phyloP scores from a whole-genome alignment of 2,888 invertebrate species.

The Margaritifera margaritifera region DNA sequence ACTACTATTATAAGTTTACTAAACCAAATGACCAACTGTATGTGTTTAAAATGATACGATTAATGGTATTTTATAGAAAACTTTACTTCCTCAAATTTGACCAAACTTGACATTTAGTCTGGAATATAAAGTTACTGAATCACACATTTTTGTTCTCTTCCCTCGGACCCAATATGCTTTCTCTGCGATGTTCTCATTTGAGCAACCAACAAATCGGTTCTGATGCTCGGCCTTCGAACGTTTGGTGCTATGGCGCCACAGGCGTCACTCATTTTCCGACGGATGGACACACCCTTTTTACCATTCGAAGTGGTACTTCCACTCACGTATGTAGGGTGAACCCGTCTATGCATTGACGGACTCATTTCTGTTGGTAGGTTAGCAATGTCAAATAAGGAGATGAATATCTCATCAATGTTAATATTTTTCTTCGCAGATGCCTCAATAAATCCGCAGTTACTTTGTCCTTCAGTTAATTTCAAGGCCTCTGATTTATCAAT shows the following conservation, averaged over 20 bases:
- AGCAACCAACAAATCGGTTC: slow-evolving; percentile 91
- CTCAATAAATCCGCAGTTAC: slow-evolving; percentile 86
- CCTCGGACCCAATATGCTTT: slow-evolving; percentile 17
- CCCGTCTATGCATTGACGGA: slow-evolving; percentile 85
- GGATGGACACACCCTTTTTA: slow-evolving; percentile 81
- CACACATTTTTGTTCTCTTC: slow-evolving; percentile 46
- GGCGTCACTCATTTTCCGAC: slow-evolving; percentile 87
- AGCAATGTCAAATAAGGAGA: slow-evolving; percentile 86
- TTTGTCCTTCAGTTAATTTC: slow-evolving; percentile 85
- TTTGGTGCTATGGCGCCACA: slow-evolving; percentile 92
- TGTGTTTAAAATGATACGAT: no score
- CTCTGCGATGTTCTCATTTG: slow-evolving; percentile 76
- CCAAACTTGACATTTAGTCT: neutral
- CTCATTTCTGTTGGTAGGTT: slow-evolving; percentile 91
- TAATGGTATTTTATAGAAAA: no score
- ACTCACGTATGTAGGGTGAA: slow-evolving; percentile 75
- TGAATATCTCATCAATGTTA: slow-evolving; percentile 88
- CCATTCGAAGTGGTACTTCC: slow-evolving; percentile 34
- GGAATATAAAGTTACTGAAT: slow-evolving; percentile 38
- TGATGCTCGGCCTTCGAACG: slow-evolving; percentile 88
- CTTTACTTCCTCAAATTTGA: neutral
- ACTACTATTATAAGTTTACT: no score
- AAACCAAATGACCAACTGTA: no score
- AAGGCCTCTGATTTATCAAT: slow-evolving; percentile 85
- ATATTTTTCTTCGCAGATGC: slow-evolving; percentile 88